Evolutionary conservation across 1,140 invertebrate genomes (phyloP), one percentile per base, ranked within the genome.

Genomic region (Pectinophora gossypiella): DNA sequence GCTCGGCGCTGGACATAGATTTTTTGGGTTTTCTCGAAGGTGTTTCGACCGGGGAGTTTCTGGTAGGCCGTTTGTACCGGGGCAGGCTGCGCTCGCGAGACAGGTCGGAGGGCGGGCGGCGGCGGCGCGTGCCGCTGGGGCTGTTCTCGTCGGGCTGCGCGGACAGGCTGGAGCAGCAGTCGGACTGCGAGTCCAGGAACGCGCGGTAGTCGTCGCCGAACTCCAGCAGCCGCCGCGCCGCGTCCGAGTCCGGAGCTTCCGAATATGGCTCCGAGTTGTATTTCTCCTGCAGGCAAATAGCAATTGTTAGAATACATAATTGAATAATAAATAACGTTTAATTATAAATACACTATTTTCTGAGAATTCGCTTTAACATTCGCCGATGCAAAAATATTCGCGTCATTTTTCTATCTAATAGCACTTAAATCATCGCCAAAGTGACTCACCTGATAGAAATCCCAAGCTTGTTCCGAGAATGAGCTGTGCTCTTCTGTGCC

Each of bases 161-260:
- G 21, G 93, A 94, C 59, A 95, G 90, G 54, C 93, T 94, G 44
- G 93, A 94, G 59, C 93, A 93, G 75, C 93, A 93, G 72, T 95
- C 95, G 0, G 95, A 96, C 74, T 95, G 94, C 61, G 94, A 95
- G 79, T 96, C 95, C 16, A 97, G 89, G 78, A 93, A 96, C 64
- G 93, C 94, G 72, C 95, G 90, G 83, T 97, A 97, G 87, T 97
- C 96, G 80, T 97, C 96, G 21, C 95, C 95, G 80, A 97, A 97
- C 69, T 96, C 95, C 48, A 97, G 80, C 10, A 97, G 85, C 59
- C 91, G 91, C 43, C 93, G 90, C 40, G 95, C 94, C 7, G 94
- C 92, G 80, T 97, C 95, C 7, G 95, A 93, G 78, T 97, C 96
- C 13, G 93, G 92, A n/a, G 93, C 91, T 86, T 97, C 96, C 53